Evolutionary conservation across 2,888 invertebrate species (phyloP), one percentile per base, ranked within the genome.

Genomic region (Nomada ferruginata): DNA sequence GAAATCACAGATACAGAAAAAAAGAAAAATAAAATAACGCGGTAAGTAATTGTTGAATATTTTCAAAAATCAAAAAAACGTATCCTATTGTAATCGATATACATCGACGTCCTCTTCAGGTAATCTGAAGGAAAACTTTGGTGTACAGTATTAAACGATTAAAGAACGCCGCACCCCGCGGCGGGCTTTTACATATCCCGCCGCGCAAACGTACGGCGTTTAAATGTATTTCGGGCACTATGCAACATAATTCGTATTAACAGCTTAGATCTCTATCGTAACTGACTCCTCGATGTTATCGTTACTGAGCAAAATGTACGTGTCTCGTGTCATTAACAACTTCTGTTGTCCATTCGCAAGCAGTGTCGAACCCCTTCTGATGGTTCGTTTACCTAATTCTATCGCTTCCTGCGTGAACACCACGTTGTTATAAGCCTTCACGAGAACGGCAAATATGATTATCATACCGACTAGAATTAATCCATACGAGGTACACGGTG

Each of bases 371-470:
- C 97, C 96, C 20, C 97, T 94, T 66, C 97, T 94, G 20, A 97
- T 93, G 0, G 96, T 97, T 69, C 96, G 96, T 88, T 96, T 95
- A 0, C 97, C 97, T 80, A 97, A 94, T 91, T 97, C 97, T 13
- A 97, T 95, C 42, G 97, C 96, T 92, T 97, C 97, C 89, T 96
- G 96, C 47, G 95, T 95, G 9, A 96, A 95, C 79, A 97, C 96
- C 0, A 97, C 96, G 89, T 95, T 96, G 90, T 96, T 97, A 94
- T 97, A 97, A 0, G 96, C 96, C 91, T 96, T 96, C 18, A 97
- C 94, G 91, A 97, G 96, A 53, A 97, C 95, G 4, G 95, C 94
- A 7, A 96, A 94, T 29, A 97, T 94, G 36, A 96, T 95, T 64
- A 95, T 94, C 4, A 96, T 94, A 0, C 98, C 97, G 75, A 96